Percentiles rank a stretch among this genome's conserved stretches.
phyloP scores from a whole-genome alignment of 2,888 invertebrate species.

The Cosmia pyralina region DNA sequence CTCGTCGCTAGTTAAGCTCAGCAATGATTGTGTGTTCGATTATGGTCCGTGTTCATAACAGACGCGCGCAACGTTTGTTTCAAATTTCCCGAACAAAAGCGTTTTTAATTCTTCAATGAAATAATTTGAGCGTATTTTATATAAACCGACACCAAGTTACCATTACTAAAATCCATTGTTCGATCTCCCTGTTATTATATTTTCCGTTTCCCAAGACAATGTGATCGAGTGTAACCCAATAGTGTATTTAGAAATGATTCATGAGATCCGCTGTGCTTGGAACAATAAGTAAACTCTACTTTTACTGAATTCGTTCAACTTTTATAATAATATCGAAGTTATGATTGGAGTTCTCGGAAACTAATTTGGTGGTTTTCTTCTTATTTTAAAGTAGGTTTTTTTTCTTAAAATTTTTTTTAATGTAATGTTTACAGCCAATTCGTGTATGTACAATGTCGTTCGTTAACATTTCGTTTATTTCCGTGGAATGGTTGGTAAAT shows the following conservation, averaged over 20 bases:
- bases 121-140: conserved; percentile 81
- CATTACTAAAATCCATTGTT: conserved; percentile 88
- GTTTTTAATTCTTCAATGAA: conserved; percentile 85
- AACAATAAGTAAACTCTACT: conserved; percentile 69
- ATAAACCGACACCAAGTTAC: conserved; percentile 85
- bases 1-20: conserved; percentile 80
- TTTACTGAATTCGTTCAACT: conserved; percentile 70
- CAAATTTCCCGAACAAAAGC: conserved; percentile 84
- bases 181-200: conserved; percentile 81
- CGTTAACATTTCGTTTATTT: conserved; percentile 53
- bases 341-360: conserved; percentile 71
- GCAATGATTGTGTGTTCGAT: conserved; percentile 78
- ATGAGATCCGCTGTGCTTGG: conserved; percentile 81
- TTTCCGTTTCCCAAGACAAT: conserved; percentile 86
- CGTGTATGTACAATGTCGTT: conserved; percentile 64
- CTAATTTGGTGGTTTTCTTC: conserved; percentile 69
- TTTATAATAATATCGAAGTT: conserved; percentile 67
- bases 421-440: conserved; percentile 78
- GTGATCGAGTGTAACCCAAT: conserved; percentile 85
- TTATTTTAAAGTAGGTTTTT: conserved; percentile 54
- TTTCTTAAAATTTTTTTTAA: conserved; percentile 46
- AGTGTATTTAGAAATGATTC: conserved; percentile 88
- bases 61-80: conserved; percentile 72
- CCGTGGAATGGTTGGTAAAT: conserved; percentile 66
- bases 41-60: conserved; percentile 74